Percentiles rank a stretch among this genome's conserved stretches.
Evolutionary conservation across 2,888 invertebrate species (phyloP).

Genomic region (Rhagonycha fulva): DNA sequence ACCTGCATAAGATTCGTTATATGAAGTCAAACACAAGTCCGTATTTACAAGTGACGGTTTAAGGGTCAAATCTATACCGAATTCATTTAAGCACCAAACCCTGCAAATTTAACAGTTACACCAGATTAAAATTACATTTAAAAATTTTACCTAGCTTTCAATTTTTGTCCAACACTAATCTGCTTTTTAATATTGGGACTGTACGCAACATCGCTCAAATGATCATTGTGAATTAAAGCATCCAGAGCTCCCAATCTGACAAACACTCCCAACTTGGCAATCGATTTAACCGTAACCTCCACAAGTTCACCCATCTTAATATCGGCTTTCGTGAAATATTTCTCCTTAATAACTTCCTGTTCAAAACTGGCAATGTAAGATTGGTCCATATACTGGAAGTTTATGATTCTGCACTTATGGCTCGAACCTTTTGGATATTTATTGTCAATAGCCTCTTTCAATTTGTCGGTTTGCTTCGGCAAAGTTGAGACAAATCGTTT

Average conservation of each 20-base stretch:
- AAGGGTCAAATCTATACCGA: conserved; percentile 64
- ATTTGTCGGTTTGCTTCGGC: conserved; percentile 48
- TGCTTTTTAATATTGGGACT: conserved; percentile 56
- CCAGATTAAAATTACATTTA: not conserved
- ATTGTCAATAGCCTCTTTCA: conserved; percentile 56
- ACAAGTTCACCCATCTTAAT: conserved; percentile 62
- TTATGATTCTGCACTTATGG: conserved; percentile 62
- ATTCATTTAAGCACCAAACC: conserved; percentile 60
- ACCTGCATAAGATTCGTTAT: conserved; percentile 59
- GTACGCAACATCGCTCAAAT: conserved; percentile 59
- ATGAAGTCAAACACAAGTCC: conserved; percentile 58
- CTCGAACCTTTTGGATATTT: conserved; percentile 57
- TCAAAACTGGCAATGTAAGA: conserved; percentile 72
- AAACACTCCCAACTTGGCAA: conserved; percentile 57
- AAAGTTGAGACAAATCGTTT: conserved; percentile 43
- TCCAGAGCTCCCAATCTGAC: conserved; percentile 59
- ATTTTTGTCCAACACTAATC: conserved; percentile 60
- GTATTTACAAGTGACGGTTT: conserved; percentile 67
- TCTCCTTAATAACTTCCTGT: conserved; percentile 59
- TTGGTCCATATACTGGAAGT: conserved; percentile 68
- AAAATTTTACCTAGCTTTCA: conserved; percentile 58
- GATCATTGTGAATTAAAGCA: conserved; percentile 64
- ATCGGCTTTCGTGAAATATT: conserved; percentile 59
- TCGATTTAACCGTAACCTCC: conserved; percentile 57
- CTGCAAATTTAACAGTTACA: conserved; percentile 39